Evolutionary conservation across 1,140 invertebrate species (phyloP).

Genomic region (Melanaphis sacchari): DNA sequence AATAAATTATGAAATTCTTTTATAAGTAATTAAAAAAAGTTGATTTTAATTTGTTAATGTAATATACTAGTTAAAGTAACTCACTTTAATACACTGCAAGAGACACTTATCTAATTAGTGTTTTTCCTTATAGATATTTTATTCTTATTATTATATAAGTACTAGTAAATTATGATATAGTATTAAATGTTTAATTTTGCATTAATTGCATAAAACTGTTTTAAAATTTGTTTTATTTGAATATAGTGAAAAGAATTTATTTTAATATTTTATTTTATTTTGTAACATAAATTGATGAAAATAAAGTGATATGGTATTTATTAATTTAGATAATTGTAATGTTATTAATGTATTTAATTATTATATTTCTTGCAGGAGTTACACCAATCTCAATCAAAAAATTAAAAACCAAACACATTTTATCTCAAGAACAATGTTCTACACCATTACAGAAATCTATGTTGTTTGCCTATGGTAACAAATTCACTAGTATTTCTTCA

Average conservation of each 20-base stretch:
- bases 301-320: background rate
- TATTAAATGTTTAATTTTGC: background rate
- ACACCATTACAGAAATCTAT: slow-evolving; percentile 23
- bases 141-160: background rate
- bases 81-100: background rate
- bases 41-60: background rate
- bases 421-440: slow-evolving; percentile 13
- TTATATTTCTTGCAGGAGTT: background rate
- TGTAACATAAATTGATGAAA: background rate
- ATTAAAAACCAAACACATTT: slow-evolving; percentile 15
- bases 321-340: background rate
- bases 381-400: background rate
- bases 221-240: background rate
- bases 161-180: background rate
- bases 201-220: background rate
- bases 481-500: background rate
- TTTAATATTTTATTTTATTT: background rate
- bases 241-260: too few relatives aligned
- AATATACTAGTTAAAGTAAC: background rate
- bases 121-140: background rate
- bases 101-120: too few relatives aligned
- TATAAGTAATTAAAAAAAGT: background rate
- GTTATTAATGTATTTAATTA: background rate
- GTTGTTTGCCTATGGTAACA: background rate
- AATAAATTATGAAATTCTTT: background rate